These are phyloP conservation scores for Sandelia bainsii DNA, from an alignment of 2,797 vertebrate genomes.

Conservation along the genomic window DNA sequence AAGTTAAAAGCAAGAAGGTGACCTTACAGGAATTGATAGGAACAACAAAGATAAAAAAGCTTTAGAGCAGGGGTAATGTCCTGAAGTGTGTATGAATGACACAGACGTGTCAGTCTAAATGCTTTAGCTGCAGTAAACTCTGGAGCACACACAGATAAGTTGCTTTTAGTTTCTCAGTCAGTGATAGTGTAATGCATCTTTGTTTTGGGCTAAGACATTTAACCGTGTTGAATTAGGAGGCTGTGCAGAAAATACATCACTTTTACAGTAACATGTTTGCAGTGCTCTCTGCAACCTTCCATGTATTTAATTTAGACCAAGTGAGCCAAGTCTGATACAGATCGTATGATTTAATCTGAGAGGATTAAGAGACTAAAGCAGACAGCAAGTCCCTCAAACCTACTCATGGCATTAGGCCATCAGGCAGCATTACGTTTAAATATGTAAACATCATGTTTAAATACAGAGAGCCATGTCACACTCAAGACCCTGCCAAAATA, in stretches of 20 bases:
- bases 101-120: neutral
- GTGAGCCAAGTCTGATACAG: constrained; percentile 75
- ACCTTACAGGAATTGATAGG: neutral
- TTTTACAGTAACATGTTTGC: constrained; percentile 30
- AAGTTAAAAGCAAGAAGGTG: neutral
- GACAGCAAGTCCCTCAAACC: constrained; percentile 70
- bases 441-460: constrained; percentile 81
- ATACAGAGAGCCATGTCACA: constrained; percentile 61
- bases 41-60: neutral
- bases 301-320: constrained; percentile 69
- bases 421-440: constrained; percentile 76
- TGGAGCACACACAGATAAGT: constrained; percentile 14
- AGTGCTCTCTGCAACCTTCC: constrained; percentile 48
- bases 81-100: neutral
- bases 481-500: constrained; percentile 49
- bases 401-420: constrained; percentile 74
- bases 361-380: constrained; percentile 79
- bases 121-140: constrained; percentile 5
- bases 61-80: neutral
- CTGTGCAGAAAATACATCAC: constrained; percentile 27
- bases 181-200: neutral
- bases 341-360: constrained; percentile 84
- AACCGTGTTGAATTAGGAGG: constrained; percentile 38
- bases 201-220: constrained; percentile 23
- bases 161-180: constrained; percentile 15